Evolutionary conservation across 2,888 invertebrate genomes (phyloP), one percentile per base, ranked within the genome.

Genomic region (Parnassius mnemosyne): DNA sequence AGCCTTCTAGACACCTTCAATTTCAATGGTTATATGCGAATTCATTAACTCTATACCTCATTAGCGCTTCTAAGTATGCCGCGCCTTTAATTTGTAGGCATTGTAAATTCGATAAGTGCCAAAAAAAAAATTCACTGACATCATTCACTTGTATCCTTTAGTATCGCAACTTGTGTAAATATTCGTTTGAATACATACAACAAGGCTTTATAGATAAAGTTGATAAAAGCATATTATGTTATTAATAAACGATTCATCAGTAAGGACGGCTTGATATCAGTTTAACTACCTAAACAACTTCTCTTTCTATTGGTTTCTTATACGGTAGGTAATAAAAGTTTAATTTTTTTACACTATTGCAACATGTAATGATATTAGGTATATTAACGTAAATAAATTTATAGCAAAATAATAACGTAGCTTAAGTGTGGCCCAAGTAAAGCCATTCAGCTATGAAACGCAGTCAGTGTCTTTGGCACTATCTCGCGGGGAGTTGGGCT

Each of bases 1-100:
- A 66, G 65, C 62, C n/a, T n/a, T n/a, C n/a, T n/a, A n/a, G n/a
- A 63, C 65, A 71, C 64, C 68, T 69, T 64, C 65, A 46, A 63
- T 63, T 65, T 60, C 53, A 66, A 55, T 47, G 53, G 57, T 63
- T 63, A 41, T 54, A 55, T 50, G 63, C 55, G 52, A 58, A 43
- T 62, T 59, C 49, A 53, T 52, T 51, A 52, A 56, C 51, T 50
- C 50, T 59, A 50, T 51, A 42, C 47, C 57, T 64, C 60, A 57
- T 66, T 65, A 57, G 52, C 56, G 58, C 50, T 60, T 64, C 60
- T 60, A 63, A 53, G 56, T 61, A 20, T 54, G 59, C 46, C 54
- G 56, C 63, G 16, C 63, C 63, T 63, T 34, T 2, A 58, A 59
- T 51, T 56, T 41, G 47, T 60, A 56, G 44, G 12, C 47, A 59